Evolutionary conservation across 2,113 vertebrate species (phyloP).

Genomic region (Cyprinodon brontotheroides): DNA sequence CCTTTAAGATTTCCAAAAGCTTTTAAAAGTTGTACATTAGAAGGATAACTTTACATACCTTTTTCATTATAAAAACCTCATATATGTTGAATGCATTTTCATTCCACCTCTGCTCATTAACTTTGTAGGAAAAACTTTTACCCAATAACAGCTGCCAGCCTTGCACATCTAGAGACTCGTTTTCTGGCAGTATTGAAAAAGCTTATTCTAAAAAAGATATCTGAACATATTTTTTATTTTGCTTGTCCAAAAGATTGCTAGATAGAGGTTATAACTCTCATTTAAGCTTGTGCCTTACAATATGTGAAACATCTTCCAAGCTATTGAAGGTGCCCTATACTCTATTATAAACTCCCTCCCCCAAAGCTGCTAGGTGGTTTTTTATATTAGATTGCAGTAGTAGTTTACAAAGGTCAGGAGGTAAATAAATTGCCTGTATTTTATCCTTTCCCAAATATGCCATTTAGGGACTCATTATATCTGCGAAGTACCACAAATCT

Average conservation of each 20-base stretch:
- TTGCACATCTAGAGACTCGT: not conserved
- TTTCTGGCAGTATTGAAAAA: not conserved
- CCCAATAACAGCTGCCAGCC: not conserved
- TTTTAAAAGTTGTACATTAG: not conserved
- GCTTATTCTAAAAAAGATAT: not conserved
- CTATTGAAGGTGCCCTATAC: not conserved
- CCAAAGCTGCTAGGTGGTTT: not conserved
- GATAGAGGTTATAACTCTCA: not conserved
- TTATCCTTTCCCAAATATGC: constrained; percentile 44
- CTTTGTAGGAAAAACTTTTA: not conserved
- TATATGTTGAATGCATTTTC: not conserved
- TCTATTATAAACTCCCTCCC: not conserved
- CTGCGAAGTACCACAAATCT: constrained; percentile 33
- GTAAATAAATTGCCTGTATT: constrained; percentile 2
- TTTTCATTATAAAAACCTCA: not conserved
- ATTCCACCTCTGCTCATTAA: not conserved
- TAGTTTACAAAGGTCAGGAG: not conserved
- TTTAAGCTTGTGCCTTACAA: not conserved
- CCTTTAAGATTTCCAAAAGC: not conserved
- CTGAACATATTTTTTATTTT: not conserved
- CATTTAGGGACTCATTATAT: constrained; percentile 49
- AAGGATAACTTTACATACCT: not conserved
- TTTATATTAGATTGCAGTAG: not conserved
- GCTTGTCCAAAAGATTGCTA: not conserved
- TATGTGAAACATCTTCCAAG: too few species aligned